These are phyloP conservation scores for Campoletis raptor DNA, from an alignment of 2,888 invertebrate species.

Conservation along the genomic window DNA sequence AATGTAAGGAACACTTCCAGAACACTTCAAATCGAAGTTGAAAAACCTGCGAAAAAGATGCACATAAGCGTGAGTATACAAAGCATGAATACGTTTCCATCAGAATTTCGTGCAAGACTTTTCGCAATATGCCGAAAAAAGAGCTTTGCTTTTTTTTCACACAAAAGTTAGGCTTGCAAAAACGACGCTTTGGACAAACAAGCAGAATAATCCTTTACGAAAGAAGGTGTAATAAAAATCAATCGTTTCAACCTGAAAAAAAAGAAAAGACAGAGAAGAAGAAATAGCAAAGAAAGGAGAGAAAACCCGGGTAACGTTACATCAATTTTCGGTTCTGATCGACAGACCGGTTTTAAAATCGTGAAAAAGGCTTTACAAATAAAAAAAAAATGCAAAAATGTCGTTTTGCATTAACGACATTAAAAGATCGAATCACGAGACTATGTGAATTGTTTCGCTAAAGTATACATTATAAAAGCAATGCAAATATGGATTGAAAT, in stretches of 20 bases:
- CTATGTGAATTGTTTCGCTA: neutral
- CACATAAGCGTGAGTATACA: neutral
- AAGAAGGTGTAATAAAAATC: slow-evolving; percentile 9
- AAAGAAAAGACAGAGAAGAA: neutral
- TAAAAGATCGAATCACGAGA: neutral
- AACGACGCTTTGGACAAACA: slow-evolving; percentile 3
- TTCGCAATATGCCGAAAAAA: neutral
- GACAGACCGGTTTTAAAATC: neutral
- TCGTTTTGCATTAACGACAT: no score
- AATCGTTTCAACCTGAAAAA: neutral
- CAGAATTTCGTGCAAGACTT: neutral
- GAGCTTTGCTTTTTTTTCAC: neutral
- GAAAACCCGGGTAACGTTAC: neutral
- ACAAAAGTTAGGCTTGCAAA: neutral
- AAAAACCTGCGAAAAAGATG: slow-evolving; percentile 14
- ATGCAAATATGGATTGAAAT: neutral
- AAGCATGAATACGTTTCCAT: neutral
- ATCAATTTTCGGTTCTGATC: neutral
- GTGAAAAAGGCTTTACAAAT: neutral
- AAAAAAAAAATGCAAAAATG: neutral
- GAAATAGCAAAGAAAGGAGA: neutral
- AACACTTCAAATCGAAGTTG: slow-evolving; percentile 12
- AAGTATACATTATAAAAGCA: neutral
- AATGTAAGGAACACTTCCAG: neutral
- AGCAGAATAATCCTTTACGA: slow-evolving; percentile 6